Evolutionary conservation across 1,140 invertebrate species (phyloP), one percentile per base, ranked within the genome.

Genomic region (Chironomus striatipennis): DNA sequence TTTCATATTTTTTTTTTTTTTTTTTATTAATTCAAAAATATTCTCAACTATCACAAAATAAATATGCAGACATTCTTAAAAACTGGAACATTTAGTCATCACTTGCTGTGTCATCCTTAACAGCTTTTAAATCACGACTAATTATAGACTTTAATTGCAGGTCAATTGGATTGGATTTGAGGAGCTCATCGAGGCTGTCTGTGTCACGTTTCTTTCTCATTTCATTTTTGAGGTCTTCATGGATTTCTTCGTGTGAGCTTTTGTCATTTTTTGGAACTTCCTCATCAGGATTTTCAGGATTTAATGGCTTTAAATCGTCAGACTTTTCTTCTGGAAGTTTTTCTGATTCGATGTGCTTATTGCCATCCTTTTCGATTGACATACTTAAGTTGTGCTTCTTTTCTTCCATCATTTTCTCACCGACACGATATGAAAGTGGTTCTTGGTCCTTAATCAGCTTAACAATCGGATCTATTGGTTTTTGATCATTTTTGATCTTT

Each of bases 381-480:
- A n/a, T 10, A 7, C 10, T 57, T 57, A 12, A n/a, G 7, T 57
- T 57, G 47, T 64, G 17, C 18, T 17, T 64, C 2, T 18, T 74
- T 34, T 34, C 24, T 64, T 74, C 15, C 43, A 74, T 72, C 74
- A 75, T 34, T 70, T 72, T 20, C 75, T 76, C 77, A 0, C 80
- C 81, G 0, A 78, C 78, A 74, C 81, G 80, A 67, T 81, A 81
- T 1, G 81, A 82, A 0, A 82, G 76, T 0, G 81, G 81, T 75
- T 82, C 81, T 17, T 76, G 81, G 34, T 79, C 80, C 2, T 77
- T 78, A 67, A 57, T 67, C 6, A 24, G 47, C 34, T 42, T 43
- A 42, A 43, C 73, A 15, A 73, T 18, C 0, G 73, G 7, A 73
- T 42, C 73, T 12, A 7, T 72, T 72, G 6, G 20, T 12, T 72